A percentile compares a stretch with the other conserved stretches of the same genome.
phyloP scores from a whole-genome alignment of 2,113 vertebrate genomes.

The Atrichornis clamosus region DNA sequence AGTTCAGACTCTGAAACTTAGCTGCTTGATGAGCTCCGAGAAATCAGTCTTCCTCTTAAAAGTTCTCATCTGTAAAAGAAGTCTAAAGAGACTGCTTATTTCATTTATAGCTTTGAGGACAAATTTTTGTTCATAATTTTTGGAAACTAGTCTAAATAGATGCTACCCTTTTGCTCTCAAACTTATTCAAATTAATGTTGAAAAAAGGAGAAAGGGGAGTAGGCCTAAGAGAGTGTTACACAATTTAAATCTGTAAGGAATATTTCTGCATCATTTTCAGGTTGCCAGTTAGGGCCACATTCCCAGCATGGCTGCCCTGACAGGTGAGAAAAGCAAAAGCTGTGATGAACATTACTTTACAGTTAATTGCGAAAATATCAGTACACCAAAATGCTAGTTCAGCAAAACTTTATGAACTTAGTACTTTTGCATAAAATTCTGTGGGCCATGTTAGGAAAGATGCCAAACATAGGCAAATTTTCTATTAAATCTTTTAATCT shows the following conservation, averaged over 20 bases:
- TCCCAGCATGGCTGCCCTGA: background rate
- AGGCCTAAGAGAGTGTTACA: background rate
- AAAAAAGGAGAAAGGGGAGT: background rate
- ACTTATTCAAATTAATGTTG: background rate
- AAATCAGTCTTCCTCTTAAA: background rate
- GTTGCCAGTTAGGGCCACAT: background rate
- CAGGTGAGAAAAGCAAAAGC: background rate
- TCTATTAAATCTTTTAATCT: background rate
- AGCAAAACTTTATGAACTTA: background rate
- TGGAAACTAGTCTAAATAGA: background rate
- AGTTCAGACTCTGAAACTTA: background rate
- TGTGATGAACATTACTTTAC: background rate
- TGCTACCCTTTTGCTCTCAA: background rate
- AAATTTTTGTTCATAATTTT: background rate
- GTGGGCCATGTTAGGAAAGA: background rate
- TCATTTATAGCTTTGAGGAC: background rate
- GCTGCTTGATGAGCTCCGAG: background rate
- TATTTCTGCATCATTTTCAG: background rate
- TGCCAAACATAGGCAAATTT: background rate
- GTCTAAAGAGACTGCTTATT: background rate
- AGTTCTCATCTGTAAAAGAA: background rate
- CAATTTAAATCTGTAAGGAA: background rate
- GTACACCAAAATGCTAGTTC: background rate
- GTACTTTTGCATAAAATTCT: background rate
- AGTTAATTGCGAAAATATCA: background rate